Conservation (phyloP, 2,797 vertebrate genomes). For the Poecile montanus region DNA sequence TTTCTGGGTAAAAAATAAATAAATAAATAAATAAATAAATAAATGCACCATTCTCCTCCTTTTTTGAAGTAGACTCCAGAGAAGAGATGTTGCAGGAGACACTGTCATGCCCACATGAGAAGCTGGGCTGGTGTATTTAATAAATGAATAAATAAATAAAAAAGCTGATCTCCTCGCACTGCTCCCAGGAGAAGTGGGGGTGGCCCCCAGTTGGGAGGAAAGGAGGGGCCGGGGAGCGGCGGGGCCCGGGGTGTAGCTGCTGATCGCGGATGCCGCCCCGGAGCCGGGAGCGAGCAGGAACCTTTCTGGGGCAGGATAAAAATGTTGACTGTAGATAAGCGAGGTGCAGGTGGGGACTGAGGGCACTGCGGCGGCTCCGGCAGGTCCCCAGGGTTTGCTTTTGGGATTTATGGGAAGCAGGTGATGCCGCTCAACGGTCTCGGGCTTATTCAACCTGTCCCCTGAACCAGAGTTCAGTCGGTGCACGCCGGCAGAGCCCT, state of each 20-base stretch:
- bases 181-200: neutral
- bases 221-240: neutral
- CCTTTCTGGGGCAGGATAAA: conserved; percentile 63
- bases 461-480: neutral
- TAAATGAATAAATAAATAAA: neutral
- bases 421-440: conserved; percentile 51
- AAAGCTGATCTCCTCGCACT: neutral
- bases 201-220: rapidly evolving
- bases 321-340: conserved; percentile 81
- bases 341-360: conserved; percentile 44
- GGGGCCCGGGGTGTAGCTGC: neutral
- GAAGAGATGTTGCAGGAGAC: neutral
- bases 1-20: neutral
- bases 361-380: conserved; percentile 19
- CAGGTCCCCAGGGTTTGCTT: neutral
- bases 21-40: rapidly evolving
- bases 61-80: neutral
- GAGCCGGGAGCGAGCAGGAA: conserved; percentile 68
- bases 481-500: neutral
- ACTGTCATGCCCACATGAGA: neutral
- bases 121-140: neutral
- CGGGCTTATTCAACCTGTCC: neutral
- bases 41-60: rapidly evolving
- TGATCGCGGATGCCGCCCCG: conserved; percentile 28
- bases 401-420: conserved; percentile 54